Evolutionary conservation across 2,113 vertebrate genomes (phyloP), one percentile per base, ranked within the genome.

Genomic region (Hippoglossus stenolepis): DNA sequence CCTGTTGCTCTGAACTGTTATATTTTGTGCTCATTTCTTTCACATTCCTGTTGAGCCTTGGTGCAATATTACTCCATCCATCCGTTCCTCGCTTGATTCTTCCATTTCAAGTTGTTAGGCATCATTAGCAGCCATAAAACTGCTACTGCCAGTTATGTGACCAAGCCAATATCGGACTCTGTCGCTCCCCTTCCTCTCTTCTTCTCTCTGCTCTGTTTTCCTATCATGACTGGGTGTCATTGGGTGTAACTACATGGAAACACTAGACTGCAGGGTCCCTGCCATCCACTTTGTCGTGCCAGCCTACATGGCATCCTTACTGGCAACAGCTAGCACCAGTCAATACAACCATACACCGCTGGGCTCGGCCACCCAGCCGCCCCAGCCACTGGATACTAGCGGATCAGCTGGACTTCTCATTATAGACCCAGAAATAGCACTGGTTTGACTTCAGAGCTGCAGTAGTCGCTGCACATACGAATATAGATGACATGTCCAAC

Each of bases 341-440:
- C 86, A 86, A 82, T 87, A 77, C 56, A 45, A 68, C 61, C 65
- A n/a, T 83, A 75, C 69, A 71, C 74, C 63, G n/a, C 73, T 43
- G 21, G 81, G 62, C 68, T 68, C 14, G 54, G 66, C 84, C 84
- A 68, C 72, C 73, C 68, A 57, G 70, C 65, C 72, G 17, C 57
- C 69, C 53, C 62, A 60, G 69, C 70, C 63, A 62, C 79, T 79
- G 82, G 77, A 82, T 86, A 77, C 72, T 85, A 84, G 62, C 5
- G 60, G 31, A 84, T 87, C 67, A 43, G 86, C 87, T 90, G 89
- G 83, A 70, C 89, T 90, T 84, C 70, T 87, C 87, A 85, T 91
- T 82, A 91, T 20, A 59, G 73, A 66, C 20, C 85, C 79, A 73
- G 71, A 83, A 86, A 90, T 80, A 79, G 75, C 56, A 23, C 26